Base-by-base conservation (phyloP, 1,140 invertebrate genomes). In the Drosophila ironensis region DNA sequence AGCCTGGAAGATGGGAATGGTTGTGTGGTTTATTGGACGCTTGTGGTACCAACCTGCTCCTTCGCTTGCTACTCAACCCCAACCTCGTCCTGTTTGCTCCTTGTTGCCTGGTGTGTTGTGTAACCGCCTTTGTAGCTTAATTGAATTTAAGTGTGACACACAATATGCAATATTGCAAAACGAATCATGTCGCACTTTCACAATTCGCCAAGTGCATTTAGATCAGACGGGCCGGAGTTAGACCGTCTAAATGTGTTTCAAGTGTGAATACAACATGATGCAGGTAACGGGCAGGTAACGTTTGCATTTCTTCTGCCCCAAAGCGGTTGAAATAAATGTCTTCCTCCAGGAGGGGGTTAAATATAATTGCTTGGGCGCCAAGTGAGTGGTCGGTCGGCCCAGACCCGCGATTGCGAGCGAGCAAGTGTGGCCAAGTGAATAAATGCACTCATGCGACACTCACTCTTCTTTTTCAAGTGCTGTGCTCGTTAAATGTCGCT, bases 111-210 rank as follows among this genome's bases (percentile, higher is more conserved):
- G 40, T 54, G 71, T 75, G 57, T 59, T 71, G 53, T 70, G 66
- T 56, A 61, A 70, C 69, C 71, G 78, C 78, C 78, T 84, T 84
- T 84, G 78, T 78, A 78, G 73, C 73, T 84, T 84, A 84, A 84
- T 84, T 84, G 80, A 84, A 84, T 84, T 84, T 84, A 78, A 84
- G 73, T 84, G 80, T 70, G 78, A 57, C 73, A 67, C 73, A 78
- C 80, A 84, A 84, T 84, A 84, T 84, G 80, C 78, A 84, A 84
- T 84, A 78, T 84, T 84, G 78, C 70, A 74, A 84, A 84, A 84
- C 67, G 69, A 63, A 63, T 63, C 33, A 59, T 53, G 7, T 14
- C 33, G 1, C 33, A 37, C 14, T 37, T 37, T 40, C 35, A 25
- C 54, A 40, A 53, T 59, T 59, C 53, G 28, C 54, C 30, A 4